phyloP scores from a whole-genome alignment of 2,888 invertebrate species.

The Lottia scabra region DNA sequence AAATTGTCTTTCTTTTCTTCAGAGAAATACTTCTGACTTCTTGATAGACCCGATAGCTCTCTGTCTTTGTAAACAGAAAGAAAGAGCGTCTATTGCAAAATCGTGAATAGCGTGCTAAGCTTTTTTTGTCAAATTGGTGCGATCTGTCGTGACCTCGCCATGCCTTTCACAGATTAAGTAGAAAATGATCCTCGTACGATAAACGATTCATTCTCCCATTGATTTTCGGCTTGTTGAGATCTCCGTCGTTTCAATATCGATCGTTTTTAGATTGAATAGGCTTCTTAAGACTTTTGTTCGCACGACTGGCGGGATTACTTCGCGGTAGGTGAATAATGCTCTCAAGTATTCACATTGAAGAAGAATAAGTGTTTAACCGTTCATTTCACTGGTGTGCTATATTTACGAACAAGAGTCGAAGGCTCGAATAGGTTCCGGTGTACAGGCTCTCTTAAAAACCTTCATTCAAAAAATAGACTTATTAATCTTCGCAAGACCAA shows the following conservation, averaged over 20 bases:
- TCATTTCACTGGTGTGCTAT: not conserved
- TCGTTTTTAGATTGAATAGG: not conserved
- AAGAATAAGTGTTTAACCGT: not conserved
- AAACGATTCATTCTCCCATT: not conserved
- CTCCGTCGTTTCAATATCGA: slow-evolving; percentile 3
- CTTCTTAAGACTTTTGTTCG: slow-evolving; percentile 7
- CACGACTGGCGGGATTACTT: not conserved
- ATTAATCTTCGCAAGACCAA: too few species aligned
- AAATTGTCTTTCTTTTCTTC: too few species aligned
- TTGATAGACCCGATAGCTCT: not conserved
- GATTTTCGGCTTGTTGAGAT: not conserved
- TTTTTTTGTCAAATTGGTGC: slow-evolving; percentile 3
- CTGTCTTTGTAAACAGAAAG: not conserved
- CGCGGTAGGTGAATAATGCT: slow-evolving; percentile 1
- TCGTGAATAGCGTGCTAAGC: not conserved
- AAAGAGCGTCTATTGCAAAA: slow-evolving; percentile 1
- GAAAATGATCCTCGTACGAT: slow-evolving; percentile 7
- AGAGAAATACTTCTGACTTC: not conserved
- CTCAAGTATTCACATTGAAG: not conserved
- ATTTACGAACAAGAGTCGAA: not conserved
- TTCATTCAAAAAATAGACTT: too few species aligned
- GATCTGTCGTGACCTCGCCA: slow-evolving; percentile 6
- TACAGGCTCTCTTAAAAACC: too few species aligned
- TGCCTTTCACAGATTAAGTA: slow-evolving; percentile 4
- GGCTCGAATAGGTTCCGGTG: too few species aligned